Conservation (phyloP, 2,113 vertebrate species). For the Anguilla rostrata region DNA sequence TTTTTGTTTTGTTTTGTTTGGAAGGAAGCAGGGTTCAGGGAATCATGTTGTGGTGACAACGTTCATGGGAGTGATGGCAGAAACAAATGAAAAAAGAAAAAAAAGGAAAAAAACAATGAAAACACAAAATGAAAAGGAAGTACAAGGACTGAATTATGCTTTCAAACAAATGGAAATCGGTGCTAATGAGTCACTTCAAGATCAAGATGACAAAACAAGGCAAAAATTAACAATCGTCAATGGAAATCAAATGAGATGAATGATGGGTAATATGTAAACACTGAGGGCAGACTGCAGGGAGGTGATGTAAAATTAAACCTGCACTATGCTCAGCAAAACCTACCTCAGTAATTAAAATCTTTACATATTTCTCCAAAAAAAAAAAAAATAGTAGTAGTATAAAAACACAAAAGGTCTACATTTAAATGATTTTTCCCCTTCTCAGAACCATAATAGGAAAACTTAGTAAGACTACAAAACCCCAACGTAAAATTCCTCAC, state of each 20-base stretch:
- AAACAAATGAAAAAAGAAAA: slow-evolving; percentile 80
- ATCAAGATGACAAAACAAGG: slow-evolving; percentile 41
- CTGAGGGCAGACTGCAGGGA: slow-evolving; percentile 72
- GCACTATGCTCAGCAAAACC: slow-evolving; percentile 73
- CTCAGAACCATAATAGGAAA: neutral
- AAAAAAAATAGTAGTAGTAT: neutral
- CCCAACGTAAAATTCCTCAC: neutral
- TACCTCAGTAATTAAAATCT: slow-evolving; percentile 73
- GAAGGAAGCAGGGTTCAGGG: slow-evolving; percentile 38
- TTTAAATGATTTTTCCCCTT: neutral
- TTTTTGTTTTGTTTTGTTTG: slow-evolving; percentile 41
- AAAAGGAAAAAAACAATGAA: slow-evolving; percentile 72
- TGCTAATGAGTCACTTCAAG: slow-evolving; percentile 44
- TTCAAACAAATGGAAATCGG: slow-evolving; percentile 61
- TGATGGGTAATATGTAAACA: slow-evolving; percentile 58
- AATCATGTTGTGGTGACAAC: slow-evolving; percentile 32
- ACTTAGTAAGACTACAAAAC: neutral
- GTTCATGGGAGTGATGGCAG: slow-evolving; percentile 55
- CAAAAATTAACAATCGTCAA: slow-evolving; percentile 65
- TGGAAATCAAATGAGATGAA: slow-evolving; percentile 68
- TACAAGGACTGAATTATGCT: slow-evolving; percentile 55
- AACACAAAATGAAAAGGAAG: slow-evolving; percentile 75
- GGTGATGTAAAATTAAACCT: slow-evolving; percentile 72
- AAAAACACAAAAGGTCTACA: neutral
- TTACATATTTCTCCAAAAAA: slow-evolving; percentile 1